A percentile compares a stretch with the other conserved stretches of the same genome.
Evolutionary conservation across 2,797 vertebrate species (phyloP).

Genomic region (Cossypha niveicapilla): DNA sequence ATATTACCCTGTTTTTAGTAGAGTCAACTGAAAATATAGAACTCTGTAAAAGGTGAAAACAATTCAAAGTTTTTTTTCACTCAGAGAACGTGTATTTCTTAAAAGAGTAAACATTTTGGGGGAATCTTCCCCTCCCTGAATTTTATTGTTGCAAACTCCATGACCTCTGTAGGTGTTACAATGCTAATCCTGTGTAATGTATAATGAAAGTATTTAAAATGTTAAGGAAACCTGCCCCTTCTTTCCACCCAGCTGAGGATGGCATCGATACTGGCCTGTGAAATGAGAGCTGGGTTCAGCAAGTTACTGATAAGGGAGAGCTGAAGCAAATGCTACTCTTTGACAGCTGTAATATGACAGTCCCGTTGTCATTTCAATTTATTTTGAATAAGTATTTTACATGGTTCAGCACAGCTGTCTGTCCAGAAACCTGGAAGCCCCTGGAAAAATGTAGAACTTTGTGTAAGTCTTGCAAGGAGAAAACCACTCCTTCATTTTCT

Average conservation of each 20-base stretch:
- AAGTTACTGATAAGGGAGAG: not conserved
- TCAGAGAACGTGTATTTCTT: not conserved
- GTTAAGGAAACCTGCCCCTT: not conserved
- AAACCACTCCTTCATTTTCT: not conserved
- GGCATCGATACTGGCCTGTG: rapidly evolving
- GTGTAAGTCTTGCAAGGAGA: not conserved
- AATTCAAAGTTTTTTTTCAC: not conserved
- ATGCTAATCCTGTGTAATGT: not conserved
- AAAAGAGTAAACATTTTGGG: not conserved
- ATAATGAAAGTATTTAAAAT: not conserved
- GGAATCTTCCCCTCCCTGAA: not conserved
- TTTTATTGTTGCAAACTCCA: not conserved
- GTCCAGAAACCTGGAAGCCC: not conserved
- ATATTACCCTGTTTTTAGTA: not conserved
- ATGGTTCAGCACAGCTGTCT: not conserved
- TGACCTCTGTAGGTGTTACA: rapidly evolving
- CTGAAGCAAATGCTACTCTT: not conserved
- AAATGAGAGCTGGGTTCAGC: not conserved
- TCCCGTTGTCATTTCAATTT: not conserved
- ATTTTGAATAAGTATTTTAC: not conserved
- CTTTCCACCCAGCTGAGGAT: not conserved
- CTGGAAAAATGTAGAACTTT: not conserved
- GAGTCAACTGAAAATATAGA: not conserved
- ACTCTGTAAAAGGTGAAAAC: not conserved
- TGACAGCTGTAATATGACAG: not conserved